Evolutionary conservation across 2,888 invertebrate genomes (phyloP), one percentile per base, ranked within the genome.

Genomic region (Hecatera dysodea): DNA sequence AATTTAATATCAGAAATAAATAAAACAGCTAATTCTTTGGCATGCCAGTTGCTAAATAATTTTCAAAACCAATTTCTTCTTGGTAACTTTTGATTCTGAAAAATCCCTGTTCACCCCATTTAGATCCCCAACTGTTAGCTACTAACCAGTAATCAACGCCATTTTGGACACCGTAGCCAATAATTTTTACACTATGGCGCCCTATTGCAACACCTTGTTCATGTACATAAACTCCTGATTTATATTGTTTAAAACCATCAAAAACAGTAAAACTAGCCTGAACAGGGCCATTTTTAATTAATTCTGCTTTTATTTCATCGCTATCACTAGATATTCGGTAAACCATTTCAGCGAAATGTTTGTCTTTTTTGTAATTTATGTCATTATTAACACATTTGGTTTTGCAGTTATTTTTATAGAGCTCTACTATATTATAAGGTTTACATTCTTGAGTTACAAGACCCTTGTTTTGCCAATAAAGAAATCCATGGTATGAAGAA

Each of bases 91-190:
- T 65, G 1, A 76, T 50, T 55, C 33, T 72, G 1, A 76, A 62
- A 9, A 22, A 46, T 27, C 78, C 78, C 0, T 53, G 27, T 52
- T 78, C 67, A 9, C 79, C 80, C 69, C 71, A 81, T 0, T 0
- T 8, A 0, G 0, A 11, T 0, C 67, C 55, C 76, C 73, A 81
- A 56, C 76, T 80, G 24, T 80, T 81, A 50, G 70, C 72, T 12
- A 50, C 80, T 27, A 81, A 61, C 80, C 76, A 77, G 22, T 70
- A 81, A 15, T 67, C 50, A 1, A 39, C 8, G 19, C 64, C 72
- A 24, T 59, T 39, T n/a, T 81, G 76, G 3, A 66, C 67, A 33
- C 81, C 80, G 22, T 72, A 81, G 0, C 77, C 81, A 19, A 81
- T 66, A 7, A 80, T 27, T 6, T 66, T 65, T 2, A 81, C 74